Evolutionary conservation across 2,888 invertebrate genomes (phyloP), one percentile per base, ranked within the genome.

Genomic region (Desoria tigrina): DNA sequence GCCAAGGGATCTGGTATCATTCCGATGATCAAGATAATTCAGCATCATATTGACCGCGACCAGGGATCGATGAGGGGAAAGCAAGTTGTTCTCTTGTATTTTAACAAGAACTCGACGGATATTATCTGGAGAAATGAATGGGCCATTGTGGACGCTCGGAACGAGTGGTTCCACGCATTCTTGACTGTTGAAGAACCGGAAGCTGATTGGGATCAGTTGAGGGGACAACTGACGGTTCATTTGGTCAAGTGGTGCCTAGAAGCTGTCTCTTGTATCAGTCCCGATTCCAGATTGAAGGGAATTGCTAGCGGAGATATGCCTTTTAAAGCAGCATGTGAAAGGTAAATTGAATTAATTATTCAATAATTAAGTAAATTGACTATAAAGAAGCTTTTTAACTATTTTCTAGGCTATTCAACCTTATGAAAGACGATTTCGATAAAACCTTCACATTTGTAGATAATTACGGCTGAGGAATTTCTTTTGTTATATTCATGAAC

Each of bases 211-310:
- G 51, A 51, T 51, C 26, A 51, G 51, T 51, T 51, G 51, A 24
- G 14, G 9, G 51, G 51, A 18, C 14, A 4, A 14, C 4, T 51
- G 14, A 51, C 21, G 4, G 21, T 27, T 16, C 51, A 51, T 51
- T 51, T 51, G 51, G 51, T 51, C 23, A 18, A 51, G 27, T 51
- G 51, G 51, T 51, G 51, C 21, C 16, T 51, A 9, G 26, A 27
- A 23, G 6, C 21, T 16, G 21, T 51, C 23, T 16, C 26, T 21
- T 9, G 51, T 23, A 16, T 51, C 16, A 26, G 26, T 23, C n/a
- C 14, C 3, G 51, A 51, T 16, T 24, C 23, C 21, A 51, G 9
- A 26, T 6, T 24, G 14, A 18, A 51, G 14, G 51, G 26, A 21
- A 26, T 51, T 9, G 51, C 51, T 23, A 18, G 26, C 16, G 51